Base-by-base conservation (phyloP, 2,888 invertebrate species). In the Synergus umbraculus region DNA sequence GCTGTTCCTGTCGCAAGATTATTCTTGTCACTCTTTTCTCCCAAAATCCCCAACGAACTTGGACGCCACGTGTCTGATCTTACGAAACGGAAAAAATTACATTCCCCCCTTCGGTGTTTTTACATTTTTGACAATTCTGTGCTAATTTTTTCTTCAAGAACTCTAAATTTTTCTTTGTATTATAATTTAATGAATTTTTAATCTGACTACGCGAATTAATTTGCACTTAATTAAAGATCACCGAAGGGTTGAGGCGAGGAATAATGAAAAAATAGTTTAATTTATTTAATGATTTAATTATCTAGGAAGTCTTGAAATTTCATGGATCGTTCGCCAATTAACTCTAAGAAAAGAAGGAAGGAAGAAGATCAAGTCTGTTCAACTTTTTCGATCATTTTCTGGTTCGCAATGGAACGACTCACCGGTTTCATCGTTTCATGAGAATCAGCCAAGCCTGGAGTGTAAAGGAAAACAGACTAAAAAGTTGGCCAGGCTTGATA, bases 31-130 rank as follows among this genome's bases (percentile, higher is more conserved):
- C 73, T 73, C 46, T 29, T 69, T 63, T 46, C 58, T 73, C 37
- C 65, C 67, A 49, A 43, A 41, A 41, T 29, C 15, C 78, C 78
- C 76, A 44, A 46, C 58, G 46, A 78, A 77, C 82, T 63, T 76
- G 83, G 60, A 79, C 66, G 78, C 76, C 76, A 77, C 79, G 49
- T 49, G 85, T 85, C 83, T 82, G 84, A 83, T 78, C 82, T 85
- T 79, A 80, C 22, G 77, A 81, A 79, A 77, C 65, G 46, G 18
- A 69, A 54, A 41, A 22, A 49, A 37, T 66, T 2, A 10, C 12
- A 13, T 13, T 44, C 8, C 29, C 1, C 13, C 49, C 69, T 69
- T 46, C 29, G 69, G 46, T 29, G 29, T 12, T 46, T 46, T 46
- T 49, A 60, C 10, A 22, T 22, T 29, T 29, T 29, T 49, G 15